These are phyloP conservation scores for Neomorphus geoffroyi DNA, from an alignment of 2,797 vertebrate species.

Conservation along the genomic window DNA sequence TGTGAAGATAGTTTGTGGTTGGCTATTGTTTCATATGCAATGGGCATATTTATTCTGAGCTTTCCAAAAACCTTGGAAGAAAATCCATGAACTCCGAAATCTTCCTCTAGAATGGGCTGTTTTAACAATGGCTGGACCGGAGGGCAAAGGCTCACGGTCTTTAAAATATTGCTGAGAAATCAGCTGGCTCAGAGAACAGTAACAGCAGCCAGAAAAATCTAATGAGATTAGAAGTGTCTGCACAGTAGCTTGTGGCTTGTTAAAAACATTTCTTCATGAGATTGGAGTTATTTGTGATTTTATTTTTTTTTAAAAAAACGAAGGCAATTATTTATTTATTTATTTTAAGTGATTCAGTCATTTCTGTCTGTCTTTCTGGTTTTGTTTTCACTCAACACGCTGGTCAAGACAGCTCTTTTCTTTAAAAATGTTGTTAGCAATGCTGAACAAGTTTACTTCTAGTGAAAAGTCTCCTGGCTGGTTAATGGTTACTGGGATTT, in stretches of 20 bases:
- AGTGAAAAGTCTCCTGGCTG: background rate
- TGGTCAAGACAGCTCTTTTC: background rate
- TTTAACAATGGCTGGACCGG: background rate
- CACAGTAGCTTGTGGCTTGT: background rate
- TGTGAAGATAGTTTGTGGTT: slow-evolving; percentile 4
- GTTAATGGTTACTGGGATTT: background rate
- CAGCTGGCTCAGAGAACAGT: slow-evolving; percentile 24
- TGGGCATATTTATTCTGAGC: slow-evolving; percentile 33
- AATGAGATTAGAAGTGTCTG: slow-evolving; percentile 50
- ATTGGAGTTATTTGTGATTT: slow-evolving; percentile 27
- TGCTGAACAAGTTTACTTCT: background rate
- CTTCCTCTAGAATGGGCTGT: background rate
- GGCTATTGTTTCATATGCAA: background rate
- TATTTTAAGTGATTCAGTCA: background rate
- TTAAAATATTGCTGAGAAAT: slow-evolving; percentile 40
- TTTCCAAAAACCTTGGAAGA: slow-evolving; percentile 37
- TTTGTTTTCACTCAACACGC: background rate
- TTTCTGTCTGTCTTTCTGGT: background rate
- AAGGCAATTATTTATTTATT: slow-evolving; percentile 28
- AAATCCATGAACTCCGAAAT: background rate
- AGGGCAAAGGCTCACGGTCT: background rate
- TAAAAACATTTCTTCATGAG: slow-evolving; percentile 21
- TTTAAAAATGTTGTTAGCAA: background rate
- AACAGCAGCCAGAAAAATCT: slow-evolving; percentile 39
- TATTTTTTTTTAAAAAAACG: background rate